These are phyloP conservation scores for Solea senegalensis DNA, from an alignment of 2,113 vertebrate species.

Conservation along the genomic window DNA sequence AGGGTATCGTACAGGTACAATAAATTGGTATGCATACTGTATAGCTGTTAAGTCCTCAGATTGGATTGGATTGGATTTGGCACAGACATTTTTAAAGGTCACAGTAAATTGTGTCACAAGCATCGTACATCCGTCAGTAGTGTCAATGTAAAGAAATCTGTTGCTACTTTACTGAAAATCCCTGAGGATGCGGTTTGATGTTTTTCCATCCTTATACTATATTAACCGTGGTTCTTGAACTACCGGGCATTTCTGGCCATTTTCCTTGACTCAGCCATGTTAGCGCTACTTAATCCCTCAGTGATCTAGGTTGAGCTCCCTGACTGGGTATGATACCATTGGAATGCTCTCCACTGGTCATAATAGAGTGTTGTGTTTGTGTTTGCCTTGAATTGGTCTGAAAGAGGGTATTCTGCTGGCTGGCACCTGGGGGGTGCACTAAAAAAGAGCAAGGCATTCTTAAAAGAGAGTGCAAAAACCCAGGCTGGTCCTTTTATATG, in stretches of 20 bases:
- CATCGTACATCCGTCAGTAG: too few species aligned
- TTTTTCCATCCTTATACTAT: neutral
- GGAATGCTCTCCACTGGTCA: constrained; percentile 72
- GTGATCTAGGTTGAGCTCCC: constrained; percentile 53
- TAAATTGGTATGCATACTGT: too few species aligned
- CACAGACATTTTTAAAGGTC: neutral
- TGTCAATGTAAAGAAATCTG: too few species aligned
- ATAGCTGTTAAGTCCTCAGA: neutral
- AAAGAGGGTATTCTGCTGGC: constrained; percentile 75
- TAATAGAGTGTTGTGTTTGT: constrained; percentile 78
- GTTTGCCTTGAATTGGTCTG: constrained; percentile 72
- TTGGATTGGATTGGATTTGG: neutral
- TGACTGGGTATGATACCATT: constrained; percentile 59
- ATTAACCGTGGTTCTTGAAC: constrained; percentile 32
- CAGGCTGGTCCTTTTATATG: constrained; percentile 74
- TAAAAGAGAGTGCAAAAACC: constrained; percentile 75
- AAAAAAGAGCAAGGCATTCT: constrained; percentile 81
- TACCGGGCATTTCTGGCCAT: constrained; percentile 36
- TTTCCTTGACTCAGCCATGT: constrained; percentile 44
- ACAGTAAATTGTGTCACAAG: neutral
- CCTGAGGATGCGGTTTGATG: constrained; percentile 10
- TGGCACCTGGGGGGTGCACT: constrained; percentile 71
- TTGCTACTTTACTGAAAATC: neutral
- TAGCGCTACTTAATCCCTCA: constrained; percentile 60
- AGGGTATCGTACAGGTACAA: neutral